These are phyloP conservation scores for Marmota flaviventris DNA, from an alignment of 2,113 vertebrate species.

Conservation along the genomic window DNA sequence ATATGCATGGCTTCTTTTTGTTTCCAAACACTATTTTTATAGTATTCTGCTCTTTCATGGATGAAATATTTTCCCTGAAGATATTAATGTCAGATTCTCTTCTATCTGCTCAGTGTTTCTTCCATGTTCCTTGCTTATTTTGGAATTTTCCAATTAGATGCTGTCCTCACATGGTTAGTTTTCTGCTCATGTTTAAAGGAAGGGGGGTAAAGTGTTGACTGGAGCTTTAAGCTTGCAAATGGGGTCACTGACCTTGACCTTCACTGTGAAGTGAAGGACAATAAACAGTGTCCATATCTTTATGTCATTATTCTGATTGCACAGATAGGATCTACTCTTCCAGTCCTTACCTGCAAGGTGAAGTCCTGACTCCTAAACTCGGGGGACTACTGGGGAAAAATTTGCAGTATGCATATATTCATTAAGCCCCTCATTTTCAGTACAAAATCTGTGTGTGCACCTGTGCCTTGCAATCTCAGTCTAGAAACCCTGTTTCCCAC, in stretches of 20 bases:
- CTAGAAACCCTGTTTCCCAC: not conserved
- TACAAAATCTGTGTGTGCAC: not conserved
- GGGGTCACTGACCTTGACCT: not conserved
- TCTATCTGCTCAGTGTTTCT: not conserved
- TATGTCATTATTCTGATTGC: not conserved
- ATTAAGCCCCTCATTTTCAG: not conserved
- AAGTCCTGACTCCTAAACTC: not conserved
- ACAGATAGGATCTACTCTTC: not conserved
- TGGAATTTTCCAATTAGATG: not conserved
- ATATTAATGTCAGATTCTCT: conserved; percentile 38
- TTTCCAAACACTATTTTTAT: conserved; percentile 25
- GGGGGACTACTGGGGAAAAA: not conserved
- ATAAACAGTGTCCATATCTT: not conserved
- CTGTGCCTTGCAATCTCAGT: not conserved
- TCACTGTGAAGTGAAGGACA: not conserved
- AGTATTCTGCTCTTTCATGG: not conserved
- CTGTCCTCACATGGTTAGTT: not conserved
- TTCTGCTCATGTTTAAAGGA: conserved; percentile 21
- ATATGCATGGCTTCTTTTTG: not conserved
- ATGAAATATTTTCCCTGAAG: conserved; percentile 45
- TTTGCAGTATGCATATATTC: not conserved
- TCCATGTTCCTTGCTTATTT: conserved; percentile 11
- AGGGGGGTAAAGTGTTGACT: not conserved
- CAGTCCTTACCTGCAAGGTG: not conserved
- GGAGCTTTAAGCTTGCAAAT: conserved; percentile 1